Percentiles rank a stretch among this genome's conserved stretches.
Conservation (phyloP, 2,113 vertebrate species). For the Enhydra lutris region DNA sequence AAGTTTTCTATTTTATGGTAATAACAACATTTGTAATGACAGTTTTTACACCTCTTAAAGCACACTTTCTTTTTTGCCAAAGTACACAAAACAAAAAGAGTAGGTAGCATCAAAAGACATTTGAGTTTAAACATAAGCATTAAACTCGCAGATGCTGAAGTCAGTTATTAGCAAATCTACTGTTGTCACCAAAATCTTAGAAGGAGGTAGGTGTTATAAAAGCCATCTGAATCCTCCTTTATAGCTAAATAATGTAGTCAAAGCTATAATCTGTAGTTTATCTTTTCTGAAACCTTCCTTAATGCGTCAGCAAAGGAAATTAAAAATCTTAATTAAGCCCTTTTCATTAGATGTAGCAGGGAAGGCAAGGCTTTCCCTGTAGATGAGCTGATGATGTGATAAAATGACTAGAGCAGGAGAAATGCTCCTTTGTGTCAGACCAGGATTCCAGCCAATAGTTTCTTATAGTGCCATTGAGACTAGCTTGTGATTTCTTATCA, state of each 20-base stretch:
- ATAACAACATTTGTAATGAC: not conserved
- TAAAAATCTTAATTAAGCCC: constrained; percentile 57
- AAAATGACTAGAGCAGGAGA: not conserved
- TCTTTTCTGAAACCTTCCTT: constrained; percentile 43
- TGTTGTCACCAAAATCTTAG: constrained; percentile 33
- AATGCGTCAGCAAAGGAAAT: constrained; percentile 28
- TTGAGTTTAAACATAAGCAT: not conserved
- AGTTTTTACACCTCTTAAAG: not conserved
- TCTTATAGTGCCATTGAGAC: not conserved
- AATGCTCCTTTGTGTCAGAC: not conserved
- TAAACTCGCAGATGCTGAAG: not conserved
- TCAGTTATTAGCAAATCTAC: constrained; percentile 23
- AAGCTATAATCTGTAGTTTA: constrained; percentile 53
- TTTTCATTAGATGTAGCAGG: constrained; percentile 53
- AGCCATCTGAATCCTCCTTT: not conserved
- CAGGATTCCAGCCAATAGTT: not conserved
- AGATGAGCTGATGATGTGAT: not conserved
- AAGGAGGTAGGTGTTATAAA: constrained; percentile 55
- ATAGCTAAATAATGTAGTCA: constrained; percentile 10
- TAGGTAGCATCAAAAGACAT: not conserved
- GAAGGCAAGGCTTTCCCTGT: not conserved
- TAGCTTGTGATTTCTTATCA: not conserved
- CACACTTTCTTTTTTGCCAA: not conserved
- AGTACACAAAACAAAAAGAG: constrained; percentile 9
- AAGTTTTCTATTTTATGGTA: constrained; percentile 16